Evolutionary conservation across 1,140 invertebrate species (phyloP).

Genomic region (Eupristina koningsbergeri): DNA sequence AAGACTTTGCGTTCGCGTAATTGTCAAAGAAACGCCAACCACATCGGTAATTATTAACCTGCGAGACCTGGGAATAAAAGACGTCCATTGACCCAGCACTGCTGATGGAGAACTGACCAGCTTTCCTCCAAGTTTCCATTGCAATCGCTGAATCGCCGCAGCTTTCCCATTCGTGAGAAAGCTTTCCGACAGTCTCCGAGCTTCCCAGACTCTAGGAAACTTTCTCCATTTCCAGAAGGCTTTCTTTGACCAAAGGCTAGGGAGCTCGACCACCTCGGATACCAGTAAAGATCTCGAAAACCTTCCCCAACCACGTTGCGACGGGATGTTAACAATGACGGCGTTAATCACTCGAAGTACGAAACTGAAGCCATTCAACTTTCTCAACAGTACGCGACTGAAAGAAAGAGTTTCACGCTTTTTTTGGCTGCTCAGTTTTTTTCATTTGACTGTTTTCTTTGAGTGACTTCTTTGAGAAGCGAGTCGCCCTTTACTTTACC

Average conservation of each 20-base stretch:
- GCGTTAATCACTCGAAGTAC: slow-evolving; percentile 47
- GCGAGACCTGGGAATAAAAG: slow-evolving; percentile 48
- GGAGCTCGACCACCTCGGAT: slow-evolving; percentile 51
- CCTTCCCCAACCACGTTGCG: background rate
- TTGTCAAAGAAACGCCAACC: slow-evolving; percentile 65
- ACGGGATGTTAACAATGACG: slow-evolving; percentile 35
- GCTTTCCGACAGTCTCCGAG: slow-evolving; percentile 56
- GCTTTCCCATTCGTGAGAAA: slow-evolving; percentile 42
- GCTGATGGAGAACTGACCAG: slow-evolving; percentile 59
- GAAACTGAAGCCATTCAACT: background rate
- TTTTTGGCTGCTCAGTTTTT: background rate
- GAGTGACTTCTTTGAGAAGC: background rate
- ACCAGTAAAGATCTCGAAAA: slow-evolving; percentile 8
- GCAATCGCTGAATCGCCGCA: slow-evolving; percentile 58
- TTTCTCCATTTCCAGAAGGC: slow-evolving; percentile 62
- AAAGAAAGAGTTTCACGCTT: background rate
- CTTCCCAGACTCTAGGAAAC: slow-evolving; percentile 57
- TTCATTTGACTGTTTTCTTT: background rate
- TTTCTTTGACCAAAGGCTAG: slow-evolving; percentile 62
- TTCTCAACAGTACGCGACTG: background rate
- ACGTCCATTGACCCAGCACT: slow-evolving; percentile 48
- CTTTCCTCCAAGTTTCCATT: slow-evolving; percentile 65
- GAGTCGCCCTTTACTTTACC: background rate
- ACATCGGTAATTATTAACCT: slow-evolving; percentile 63
- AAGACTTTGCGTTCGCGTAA: slow-evolving; percentile 49